Evolutionary conservation across 2,113 vertebrate species (phyloP).

Genomic region (zebrafish (Danio rerio)): GRCz12tu NC_133181.1:43545001-43545500

Average conservation of each 20-base stretch:
- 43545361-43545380: slow-evolving; percentile 92
- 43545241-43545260: slow-evolving; percentile 84
- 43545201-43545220: background rate
- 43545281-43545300: slow-evolving; percentile 85
- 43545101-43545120: background rate
- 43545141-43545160: background rate
- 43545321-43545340: slow-evolving; percentile 86
- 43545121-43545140: no score
- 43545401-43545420: background rate
- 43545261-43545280: slow-evolving; percentile 87
- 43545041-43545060: no score
- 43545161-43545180: background rate
- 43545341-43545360: slow-evolving; percentile 94
- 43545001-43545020: no score
- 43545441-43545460: background rate
- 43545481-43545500: slow-evolving; percentile 85
- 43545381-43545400: slow-evolving; percentile 42
- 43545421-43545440: background rate
- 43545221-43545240: background rate
- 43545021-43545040: no score
- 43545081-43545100: no score
- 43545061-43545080: no score
- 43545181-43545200: no score
- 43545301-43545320: slow-evolving; percentile 84
- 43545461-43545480: slow-evolving; percentile 67